A percentile compares a stretch with the other conserved stretches of the same genome.
Conservation (phyloP, 1,140 invertebrate genomes). For the Lucilia cuprina region DNA sequence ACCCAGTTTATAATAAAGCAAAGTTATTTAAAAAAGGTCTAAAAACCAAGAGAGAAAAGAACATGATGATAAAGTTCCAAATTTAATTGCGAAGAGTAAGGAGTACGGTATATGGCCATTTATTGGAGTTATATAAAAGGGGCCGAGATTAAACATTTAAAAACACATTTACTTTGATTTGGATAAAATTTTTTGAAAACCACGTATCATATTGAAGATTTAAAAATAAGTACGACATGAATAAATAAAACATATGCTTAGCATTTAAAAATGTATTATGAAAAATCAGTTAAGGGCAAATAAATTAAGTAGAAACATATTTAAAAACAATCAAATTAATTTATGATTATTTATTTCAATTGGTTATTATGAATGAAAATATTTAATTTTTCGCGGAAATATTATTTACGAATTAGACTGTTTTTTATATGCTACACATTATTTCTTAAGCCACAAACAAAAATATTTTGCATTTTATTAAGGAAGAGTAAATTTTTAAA, state of each 20-base stretch:
- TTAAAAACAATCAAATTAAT: too few relatives aligned
- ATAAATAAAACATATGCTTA: not conserved
- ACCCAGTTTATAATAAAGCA: not conserved
- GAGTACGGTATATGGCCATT: not conserved
- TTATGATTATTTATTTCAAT: too few relatives aligned
- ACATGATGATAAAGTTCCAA: not conserved
- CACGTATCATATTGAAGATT: not conserved
- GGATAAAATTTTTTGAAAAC: not conserved
- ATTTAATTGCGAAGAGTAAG: not conserved
- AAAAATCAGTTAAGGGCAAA: not conserved
- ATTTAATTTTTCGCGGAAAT: too few relatives aligned
- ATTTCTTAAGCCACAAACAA: too few relatives aligned
- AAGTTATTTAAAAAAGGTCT: not conserved
- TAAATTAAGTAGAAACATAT: too few relatives aligned
- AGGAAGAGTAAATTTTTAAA: too few relatives aligned
- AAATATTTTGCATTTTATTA: too few relatives aligned
- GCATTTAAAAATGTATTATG: not conserved
- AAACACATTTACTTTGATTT: constrained; percentile 5
- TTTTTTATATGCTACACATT: too few relatives aligned
- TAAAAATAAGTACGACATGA: not conserved
- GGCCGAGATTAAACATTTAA: constrained; percentile 5
- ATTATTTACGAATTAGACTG: too few relatives aligned
- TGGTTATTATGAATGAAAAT: too few relatives aligned
- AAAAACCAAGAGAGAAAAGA: not conserved
- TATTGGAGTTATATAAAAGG: not conserved